Evolutionary conservation across 2,888 invertebrate species (phyloP).

Genomic region (Eupithecia inturbata): DNA sequence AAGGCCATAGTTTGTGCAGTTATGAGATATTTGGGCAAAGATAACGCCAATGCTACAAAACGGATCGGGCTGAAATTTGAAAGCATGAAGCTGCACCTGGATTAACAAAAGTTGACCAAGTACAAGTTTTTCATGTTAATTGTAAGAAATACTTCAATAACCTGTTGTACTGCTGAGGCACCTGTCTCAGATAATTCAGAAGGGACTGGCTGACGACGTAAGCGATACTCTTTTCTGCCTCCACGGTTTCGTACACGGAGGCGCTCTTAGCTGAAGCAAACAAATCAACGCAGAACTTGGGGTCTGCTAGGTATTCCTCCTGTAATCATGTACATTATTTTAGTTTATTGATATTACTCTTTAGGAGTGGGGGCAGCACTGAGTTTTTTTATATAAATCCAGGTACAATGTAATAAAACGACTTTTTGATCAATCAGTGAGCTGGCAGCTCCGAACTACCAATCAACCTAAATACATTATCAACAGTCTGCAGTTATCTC

Average conservation of each 20-base stretch:
- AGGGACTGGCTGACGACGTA: conserved; percentile 89
- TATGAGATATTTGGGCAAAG: neutral
- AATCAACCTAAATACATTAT: no score
- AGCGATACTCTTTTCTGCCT: conserved; percentile 90
- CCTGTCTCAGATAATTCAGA: conserved; percentile 87
- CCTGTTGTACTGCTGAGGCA: conserved; percentile 88
- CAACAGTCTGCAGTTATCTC: no score
- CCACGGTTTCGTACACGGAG: conserved; percentile 93
- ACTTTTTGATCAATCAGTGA: neutral
- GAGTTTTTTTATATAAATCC: neutral
- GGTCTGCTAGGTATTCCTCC: conserved; percentile 85
- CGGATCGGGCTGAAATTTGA: neutral
- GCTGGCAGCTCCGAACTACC: no score
- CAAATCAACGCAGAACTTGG: conserved; percentile 88
- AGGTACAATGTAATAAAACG: neutral
- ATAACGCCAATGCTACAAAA: neutral
- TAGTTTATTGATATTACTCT: neutral
- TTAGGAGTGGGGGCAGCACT: neutral
- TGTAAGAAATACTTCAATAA: conserved; percentile 52
- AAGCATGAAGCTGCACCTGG: neutral
- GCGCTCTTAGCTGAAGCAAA: conserved; percentile 94
- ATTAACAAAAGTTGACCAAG: neutral
- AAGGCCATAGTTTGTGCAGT: neutral
- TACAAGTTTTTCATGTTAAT: neutral
- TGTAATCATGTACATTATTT: conserved; percentile 50